A percentile compares a stretch with the other conserved stretches of the same genome.
Conservation (phyloP, 35 echinoderm and acorn worm genomes). For the Apostichopus parvimensis region DNA sequence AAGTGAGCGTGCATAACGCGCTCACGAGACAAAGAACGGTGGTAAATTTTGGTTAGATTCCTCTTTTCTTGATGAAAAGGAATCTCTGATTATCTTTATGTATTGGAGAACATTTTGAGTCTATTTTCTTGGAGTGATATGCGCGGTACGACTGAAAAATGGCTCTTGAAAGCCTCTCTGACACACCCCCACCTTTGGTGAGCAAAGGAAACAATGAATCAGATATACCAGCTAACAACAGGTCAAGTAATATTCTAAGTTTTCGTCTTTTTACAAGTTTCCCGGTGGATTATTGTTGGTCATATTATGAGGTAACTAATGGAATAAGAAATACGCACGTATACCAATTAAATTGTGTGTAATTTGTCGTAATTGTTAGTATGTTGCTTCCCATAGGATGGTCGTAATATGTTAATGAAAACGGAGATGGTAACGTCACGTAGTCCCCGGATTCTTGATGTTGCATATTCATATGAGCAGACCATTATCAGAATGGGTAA, state of each 20-base stretch:
- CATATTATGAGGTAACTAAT: constrained; percentile 54
- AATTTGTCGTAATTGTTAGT: constrained; percentile 28
- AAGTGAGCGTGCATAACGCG: constrained; percentile 5
- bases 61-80: constrained; percentile 6
- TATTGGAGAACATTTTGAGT: constrained; percentile 57
- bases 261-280: constrained; percentile 58
- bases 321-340: constrained; percentile 64
- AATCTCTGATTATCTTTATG: constrained; percentile 43
- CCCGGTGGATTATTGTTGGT: constrained; percentile 30
- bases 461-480: constrained; percentile 36
- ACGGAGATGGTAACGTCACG: constrained; percentile 10
- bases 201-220: constrained; percentile 67
- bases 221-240: constrained; percentile 60
- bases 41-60: constrained; percentile 30
- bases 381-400: constrained; percentile 13
- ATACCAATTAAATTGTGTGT: constrained; percentile 28
- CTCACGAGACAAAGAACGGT: constrained; percentile 45
- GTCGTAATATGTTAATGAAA: constrained; percentile 52
- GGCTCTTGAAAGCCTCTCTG: constrained; percentile 63
- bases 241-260: constrained; percentile 62
- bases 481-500: neutral
- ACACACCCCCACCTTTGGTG: constrained; percentile 66
- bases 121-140: constrained; percentile 57
- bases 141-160: constrained; percentile 58
- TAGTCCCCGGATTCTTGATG: constrained; percentile 37